Conservation (phyloP, 2,888 invertebrate genomes). For the Drosophila mulleri region DNA sequence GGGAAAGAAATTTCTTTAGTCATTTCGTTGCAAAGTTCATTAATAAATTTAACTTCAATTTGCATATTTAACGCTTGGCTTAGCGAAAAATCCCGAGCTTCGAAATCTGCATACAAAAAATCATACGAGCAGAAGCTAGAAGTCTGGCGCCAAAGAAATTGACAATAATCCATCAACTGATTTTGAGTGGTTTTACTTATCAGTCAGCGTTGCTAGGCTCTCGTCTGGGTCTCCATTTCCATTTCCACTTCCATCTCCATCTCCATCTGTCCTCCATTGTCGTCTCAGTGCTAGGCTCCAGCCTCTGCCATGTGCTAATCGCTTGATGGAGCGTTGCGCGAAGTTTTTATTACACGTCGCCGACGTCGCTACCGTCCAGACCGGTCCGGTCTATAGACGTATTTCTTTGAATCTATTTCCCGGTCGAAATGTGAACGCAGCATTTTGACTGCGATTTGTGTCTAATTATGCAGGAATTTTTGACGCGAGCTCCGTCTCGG, state of each 20-base stretch:
- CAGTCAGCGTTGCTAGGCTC: constrained; percentile 18
- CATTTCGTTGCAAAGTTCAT: constrained; percentile 41
- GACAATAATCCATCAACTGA: constrained; percentile 71
- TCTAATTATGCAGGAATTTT: constrained; percentile 74
- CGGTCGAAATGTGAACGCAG: constrained; percentile 50
- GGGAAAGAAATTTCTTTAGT: constrained; percentile 62
- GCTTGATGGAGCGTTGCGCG: constrained; percentile 53
- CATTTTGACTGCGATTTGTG: constrained; percentile 30
- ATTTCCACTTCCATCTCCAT: too few species aligned
- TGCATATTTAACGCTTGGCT: constrained; percentile 68
- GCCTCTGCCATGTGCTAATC: constrained; percentile 67
- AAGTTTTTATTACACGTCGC: constrained; percentile 70
- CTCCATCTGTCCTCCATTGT: background rate
- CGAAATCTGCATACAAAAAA: constrained; percentile 62
- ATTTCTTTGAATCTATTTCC: constrained; percentile 61
- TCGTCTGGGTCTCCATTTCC: background rate
- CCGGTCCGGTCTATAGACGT: constrained; percentile 55
- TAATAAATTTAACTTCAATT: constrained; percentile 63
- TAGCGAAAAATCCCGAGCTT: constrained; percentile 49
- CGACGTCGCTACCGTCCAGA: constrained; percentile 65
- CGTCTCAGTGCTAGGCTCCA: constrained; percentile 15
- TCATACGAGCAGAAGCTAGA: constrained; percentile 38
- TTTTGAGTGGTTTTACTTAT: constrained; percentile 55
- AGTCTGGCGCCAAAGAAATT: constrained; percentile 80
- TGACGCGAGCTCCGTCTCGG: constrained; percentile 47